Conservation (phyloP, 2,797 vertebrate species). For the Hoplostethus atlanticus region DNA sequence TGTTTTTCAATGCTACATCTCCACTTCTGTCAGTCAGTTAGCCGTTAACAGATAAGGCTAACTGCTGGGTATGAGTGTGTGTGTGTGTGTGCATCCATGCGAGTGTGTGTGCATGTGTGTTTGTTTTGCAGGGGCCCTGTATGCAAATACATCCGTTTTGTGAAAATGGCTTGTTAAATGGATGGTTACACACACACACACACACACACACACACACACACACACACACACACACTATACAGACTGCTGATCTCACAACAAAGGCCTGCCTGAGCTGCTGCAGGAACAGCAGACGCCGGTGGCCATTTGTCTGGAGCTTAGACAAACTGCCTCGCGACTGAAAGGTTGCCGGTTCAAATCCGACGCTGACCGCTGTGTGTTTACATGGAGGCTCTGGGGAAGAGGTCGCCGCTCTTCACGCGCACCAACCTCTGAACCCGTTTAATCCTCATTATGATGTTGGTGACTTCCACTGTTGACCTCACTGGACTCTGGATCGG, state of each 20-base stretch:
- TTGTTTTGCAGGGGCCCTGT: constrained; percentile 48
- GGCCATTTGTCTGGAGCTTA: too few relatives aligned
- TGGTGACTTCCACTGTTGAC: too few relatives aligned
- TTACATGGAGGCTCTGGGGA: too few relatives aligned
- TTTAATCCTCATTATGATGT: too few relatives aligned
- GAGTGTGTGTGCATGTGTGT: constrained; percentile 30
- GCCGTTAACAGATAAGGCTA: constrained; percentile 16
- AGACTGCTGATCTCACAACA: constrained; percentile 46
- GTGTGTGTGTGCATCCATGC: constrained; percentile 1
- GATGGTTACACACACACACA: constrained; percentile 42
- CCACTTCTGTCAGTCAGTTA: constrained; percentile 6
- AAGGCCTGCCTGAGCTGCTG: neutral
- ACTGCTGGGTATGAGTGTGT: constrained; percentile 20
- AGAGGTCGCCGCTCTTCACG: too few relatives aligned
- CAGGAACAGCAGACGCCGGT: too few relatives aligned
- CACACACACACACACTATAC: constrained; percentile 1
- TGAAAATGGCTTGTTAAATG: constrained; percentile 55
- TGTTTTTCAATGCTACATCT: constrained; percentile 24
- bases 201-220: constrained; percentile 35
- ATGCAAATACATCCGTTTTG: constrained; percentile 59
- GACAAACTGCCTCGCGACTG: neutral
- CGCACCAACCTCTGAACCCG: too few relatives aligned
- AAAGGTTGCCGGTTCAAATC: neutral
- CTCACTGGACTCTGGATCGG: too few relatives aligned
- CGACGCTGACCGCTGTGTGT: neutral